Evolutionary conservation across 2,797 vertebrate species (phyloP).

Genomic region (Halcyon chelicuti): DNA sequence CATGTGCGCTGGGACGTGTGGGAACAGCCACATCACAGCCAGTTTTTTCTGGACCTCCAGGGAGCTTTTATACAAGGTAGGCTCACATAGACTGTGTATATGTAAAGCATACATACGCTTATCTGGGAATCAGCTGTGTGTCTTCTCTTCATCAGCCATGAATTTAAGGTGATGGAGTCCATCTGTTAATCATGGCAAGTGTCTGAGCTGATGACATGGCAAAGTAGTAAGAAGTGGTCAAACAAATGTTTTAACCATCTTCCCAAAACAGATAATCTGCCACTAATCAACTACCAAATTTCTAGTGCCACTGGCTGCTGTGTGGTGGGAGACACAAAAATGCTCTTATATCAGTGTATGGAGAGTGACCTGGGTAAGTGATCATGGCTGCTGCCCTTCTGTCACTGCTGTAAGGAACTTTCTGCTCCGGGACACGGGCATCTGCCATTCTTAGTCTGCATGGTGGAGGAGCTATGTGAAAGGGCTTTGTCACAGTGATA

Average conservation of each 20-base stretch:
- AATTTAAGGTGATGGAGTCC: background rate
- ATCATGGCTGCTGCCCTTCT: background rate
- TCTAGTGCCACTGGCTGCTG: background rate
- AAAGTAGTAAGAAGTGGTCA: background rate
- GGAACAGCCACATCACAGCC: background rate
- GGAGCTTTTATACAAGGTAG: background rate
- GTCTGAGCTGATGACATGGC: background rate
- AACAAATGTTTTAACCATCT: background rate
- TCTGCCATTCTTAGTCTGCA: background rate
- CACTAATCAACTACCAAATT: background rate
- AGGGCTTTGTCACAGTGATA: background rate
- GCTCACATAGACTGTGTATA: background rate
- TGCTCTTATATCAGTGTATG: background rate
- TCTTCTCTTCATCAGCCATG: background rate
- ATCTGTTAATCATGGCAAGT: background rate
- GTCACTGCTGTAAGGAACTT: background rate
- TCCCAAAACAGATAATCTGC: background rate
- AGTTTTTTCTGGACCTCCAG: background rate
- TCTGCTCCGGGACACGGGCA: background rate
- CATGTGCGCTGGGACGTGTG: background rate
- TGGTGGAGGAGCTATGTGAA: background rate
- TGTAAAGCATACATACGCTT: background rate
- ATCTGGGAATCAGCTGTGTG: background rate
- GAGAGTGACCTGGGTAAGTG: background rate
- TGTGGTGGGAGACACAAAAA: background rate